phyloP scores from a whole-genome alignment of 2,797 vertebrate genomes.

The Petrocephalus sullivani region DNA sequence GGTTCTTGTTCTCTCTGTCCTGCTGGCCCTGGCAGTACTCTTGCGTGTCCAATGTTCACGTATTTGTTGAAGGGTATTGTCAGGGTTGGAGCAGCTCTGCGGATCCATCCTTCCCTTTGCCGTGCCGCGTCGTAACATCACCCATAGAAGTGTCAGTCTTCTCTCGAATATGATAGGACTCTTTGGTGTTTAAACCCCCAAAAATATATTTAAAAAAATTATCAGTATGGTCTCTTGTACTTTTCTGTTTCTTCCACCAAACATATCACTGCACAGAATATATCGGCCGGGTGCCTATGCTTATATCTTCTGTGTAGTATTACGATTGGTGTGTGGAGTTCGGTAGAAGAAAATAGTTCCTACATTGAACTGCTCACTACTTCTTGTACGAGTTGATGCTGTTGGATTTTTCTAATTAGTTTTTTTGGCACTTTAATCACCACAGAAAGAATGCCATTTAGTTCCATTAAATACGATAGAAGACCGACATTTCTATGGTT shows the following conservation, averaged over 20 bases:
- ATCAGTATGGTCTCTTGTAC: too few species aligned
- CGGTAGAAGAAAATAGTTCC: neutral
- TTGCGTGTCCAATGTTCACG: too few species aligned
- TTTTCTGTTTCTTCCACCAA: neutral
- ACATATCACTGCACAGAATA: neutral
- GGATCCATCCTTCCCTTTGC: too few species aligned
- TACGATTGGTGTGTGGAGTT: neutral
- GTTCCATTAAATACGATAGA: neutral
- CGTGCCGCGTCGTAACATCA: neutral
- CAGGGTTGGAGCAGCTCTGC: too few species aligned
- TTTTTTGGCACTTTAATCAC: neutral
- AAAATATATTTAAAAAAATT: too few species aligned
- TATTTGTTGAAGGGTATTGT: too few species aligned
- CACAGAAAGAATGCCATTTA: neutral
- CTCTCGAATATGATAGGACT: neutral
- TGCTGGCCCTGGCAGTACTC: too few species aligned
- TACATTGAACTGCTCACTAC: neutral
- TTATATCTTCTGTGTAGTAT: neutral
- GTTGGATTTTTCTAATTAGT: neutral
- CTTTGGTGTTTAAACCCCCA: too few species aligned
- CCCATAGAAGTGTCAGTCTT: neutral
- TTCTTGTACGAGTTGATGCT: neutral
- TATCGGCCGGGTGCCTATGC: neutral
- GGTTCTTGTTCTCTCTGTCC: too few species aligned
- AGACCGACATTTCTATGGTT: neutral